phyloP scores from a whole-genome alignment of 92 coral and sea anemone genomes.

The Montipora capitata region DNA sequence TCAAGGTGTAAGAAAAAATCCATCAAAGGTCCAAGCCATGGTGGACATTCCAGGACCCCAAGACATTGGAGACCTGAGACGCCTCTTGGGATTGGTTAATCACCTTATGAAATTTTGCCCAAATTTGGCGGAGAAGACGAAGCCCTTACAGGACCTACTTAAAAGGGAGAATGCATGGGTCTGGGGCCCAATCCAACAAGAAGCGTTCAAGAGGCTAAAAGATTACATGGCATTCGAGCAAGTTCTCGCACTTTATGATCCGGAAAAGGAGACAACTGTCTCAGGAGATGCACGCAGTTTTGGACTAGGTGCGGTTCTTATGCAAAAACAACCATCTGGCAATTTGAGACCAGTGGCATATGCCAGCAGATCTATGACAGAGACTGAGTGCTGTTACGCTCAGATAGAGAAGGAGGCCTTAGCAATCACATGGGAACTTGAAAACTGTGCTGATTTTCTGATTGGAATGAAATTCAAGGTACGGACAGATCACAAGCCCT shows the following conservation, averaged over 20 bases:
- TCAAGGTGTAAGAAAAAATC: conserved; percentile 64
- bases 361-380: conserved; percentile 76
- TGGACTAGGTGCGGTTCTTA: conserved; percentile 76
- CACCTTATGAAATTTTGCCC: no score
- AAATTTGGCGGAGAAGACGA: no score
- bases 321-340: conserved; percentile 54
- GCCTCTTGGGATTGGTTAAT: no score
- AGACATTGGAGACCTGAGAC: no score
- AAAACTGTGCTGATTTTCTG: conserved; percentile 44
- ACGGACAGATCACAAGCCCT: conserved; percentile 67
- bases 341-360: conserved; percentile 74
- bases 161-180: no score
- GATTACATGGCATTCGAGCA: conserved; percentile 59
- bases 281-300: conserved; percentile 60
- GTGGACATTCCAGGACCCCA: no score
- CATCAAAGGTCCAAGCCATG: conserved; percentile 59
- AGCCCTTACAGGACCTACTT: no score
- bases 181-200: no score
- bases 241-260: conserved; percentile 52
- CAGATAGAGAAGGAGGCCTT: conserved; percentile 81
- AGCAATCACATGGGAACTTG: no score
- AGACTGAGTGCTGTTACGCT: conserved; percentile 76
- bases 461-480: conserved; percentile 67
- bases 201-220: no score
- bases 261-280: conserved; percentile 59